Base-by-base conservation (phyloP, 2,797 vertebrate genomes). In the Cynopterus sphinx region DNA sequence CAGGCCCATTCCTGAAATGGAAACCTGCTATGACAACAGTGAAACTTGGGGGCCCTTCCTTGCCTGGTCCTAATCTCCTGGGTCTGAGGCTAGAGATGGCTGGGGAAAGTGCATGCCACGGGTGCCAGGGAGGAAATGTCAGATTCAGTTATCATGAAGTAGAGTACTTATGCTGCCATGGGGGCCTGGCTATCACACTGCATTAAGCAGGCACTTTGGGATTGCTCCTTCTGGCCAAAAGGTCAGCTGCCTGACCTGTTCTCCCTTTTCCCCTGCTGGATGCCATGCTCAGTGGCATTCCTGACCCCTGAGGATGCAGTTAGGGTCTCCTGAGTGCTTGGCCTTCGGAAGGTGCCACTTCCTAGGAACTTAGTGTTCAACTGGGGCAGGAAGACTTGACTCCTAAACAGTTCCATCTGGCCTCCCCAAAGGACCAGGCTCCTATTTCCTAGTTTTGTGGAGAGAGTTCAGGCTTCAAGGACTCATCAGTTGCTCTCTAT, bases 101-200 rank as follows among this genome's bases (percentile, higher is more conserved):
- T 83, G 68, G 49, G 84, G 86, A 95, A 83, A 73, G 57, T 0
- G 0, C 55, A 10, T 3, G 24, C 70, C n/a, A 21, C n/a, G 26
- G 43, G 53, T 39, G 53, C 74, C 43, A 81, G 63, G 70, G 87
- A 92, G 49, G 71, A 78, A 33, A 68, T 91, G 96, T 96, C 96
- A 94, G 63, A 70, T 63, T 55, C 49, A 26, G 43, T 98, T 97
- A 96, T 33, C 4, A 0, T 89, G 96, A 92, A 1, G 2, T 15
- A 68, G 92, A 67, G n/a, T 74, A 22, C 84, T 70, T 73, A 41
- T 84, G 77, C 53, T 90, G 95, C 95, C 73, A 24, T 6, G 33
- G 71, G 73, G 93, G 24, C 49, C 33, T 73, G 70, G 89, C 68
- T 97, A 96, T 96, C 97, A 97, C 6, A 57, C 33, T 36, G 53